Base-by-base conservation (phyloP, 2,888 invertebrate genomes). In the Malacosoma neustria region DNA sequence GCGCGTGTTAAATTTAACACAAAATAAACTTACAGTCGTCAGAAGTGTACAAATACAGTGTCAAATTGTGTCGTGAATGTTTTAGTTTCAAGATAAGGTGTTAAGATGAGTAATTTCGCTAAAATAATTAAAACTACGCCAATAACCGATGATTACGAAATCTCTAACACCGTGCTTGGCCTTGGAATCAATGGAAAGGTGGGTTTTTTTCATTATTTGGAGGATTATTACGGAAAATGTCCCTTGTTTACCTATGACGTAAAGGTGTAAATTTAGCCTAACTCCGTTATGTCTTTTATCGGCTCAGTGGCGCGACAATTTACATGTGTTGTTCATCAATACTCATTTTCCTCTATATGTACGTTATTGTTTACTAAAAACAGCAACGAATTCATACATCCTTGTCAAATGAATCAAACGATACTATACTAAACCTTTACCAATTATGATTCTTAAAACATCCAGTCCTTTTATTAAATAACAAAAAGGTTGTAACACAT, bases 171-270 rank as follows among this genome's bases (percentile, higher is more conserved):
- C 45, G 98, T 99, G 32, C 89, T 99, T 43, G 99, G 99, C 32
- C 89, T 98, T 45, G 99, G 99, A 7, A 98, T 99, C 53, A 99
- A 98, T 81, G 99, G 99, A 45, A 99, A 99, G 90, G 87, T 87
- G 53, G 58, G 72, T 58, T 46, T 44, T 42, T 40, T 36, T 37
- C n/a, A 30, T 15, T 14, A 4, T n/a, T 32, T 13, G 30, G 36
- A 29, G 32, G 22, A 29, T 32, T 36, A 33, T 36, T 38, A 31
- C 33, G n/a, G 11, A 29, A 36, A 40, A 45, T 31, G 34, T 32
- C 32, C 9, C 34, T 30, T 71, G 68, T 70, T 70, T 70, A 67
- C 66, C 12, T 49, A 62, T 71, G 74, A 65, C 65, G 65, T 62
- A 62, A 65, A 50, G 22, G 37, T 44, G 37, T 56, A 61, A 55